Base-by-base conservation (phyloP, 2,888 invertebrate genomes). In the Dione juno region DNA sequence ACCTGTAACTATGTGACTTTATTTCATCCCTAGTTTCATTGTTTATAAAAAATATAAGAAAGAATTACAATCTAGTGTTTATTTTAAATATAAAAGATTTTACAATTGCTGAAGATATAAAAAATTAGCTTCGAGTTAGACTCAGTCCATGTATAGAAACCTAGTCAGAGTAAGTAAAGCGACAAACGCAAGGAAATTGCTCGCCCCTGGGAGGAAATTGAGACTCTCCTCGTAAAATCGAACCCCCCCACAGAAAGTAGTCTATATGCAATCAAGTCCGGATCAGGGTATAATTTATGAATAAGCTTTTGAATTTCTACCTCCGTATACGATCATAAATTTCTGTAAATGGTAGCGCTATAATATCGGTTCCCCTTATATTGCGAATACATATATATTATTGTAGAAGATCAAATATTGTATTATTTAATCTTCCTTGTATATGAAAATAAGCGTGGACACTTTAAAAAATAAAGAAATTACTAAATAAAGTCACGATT, bases 181-280 rank as follows among this genome's bases (percentile, higher is more conserved):
- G 85, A 84, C 88, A 88, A 88, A 88, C 87, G 82, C 79, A 78
- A 88, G 89, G 90, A 91, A 90, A 91, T 91, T 88, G 88, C 85
- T 81, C 80, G 78, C 82, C 81, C 80, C 81, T 81, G 78, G 75
- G 81, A 84, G 90, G 88, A 90, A 90, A 90, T 89, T 87, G 88
- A 89, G 87, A 85, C 78, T 84, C 81, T 84, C 76, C 81, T 86
- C 81, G 80, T 83, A 84, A 85, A 88, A 85, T 84, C 81, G 81
- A 85, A 82, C 82, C 79, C 75, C 75, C 77, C 75, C 73, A 72
- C 71, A 72, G 70, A 73, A 75, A 76, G 73, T 68, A 75, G 75
- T 75, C 73, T 75, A 76, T 75, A 77, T 76, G 76, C 75, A 77
- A 77, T 77, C 75, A 76, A 75, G 68, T 73, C 63, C 65, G 71